These are phyloP conservation scores for Semnornis frantzii DNA, from an alignment of 2,113 vertebrate species.

Conservation along the genomic window DNA sequence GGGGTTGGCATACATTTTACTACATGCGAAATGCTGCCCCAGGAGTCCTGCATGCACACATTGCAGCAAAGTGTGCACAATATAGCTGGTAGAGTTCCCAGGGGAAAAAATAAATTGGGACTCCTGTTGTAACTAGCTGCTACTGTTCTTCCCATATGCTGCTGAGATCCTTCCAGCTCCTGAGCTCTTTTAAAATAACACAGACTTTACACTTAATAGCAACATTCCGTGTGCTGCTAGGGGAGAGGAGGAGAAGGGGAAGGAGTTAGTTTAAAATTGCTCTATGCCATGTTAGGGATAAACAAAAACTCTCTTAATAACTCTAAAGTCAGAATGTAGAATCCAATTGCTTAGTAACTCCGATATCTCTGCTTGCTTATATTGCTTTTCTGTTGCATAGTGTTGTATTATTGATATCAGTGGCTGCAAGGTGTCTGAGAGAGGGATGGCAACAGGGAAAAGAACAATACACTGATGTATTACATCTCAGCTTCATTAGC, in stretches of 20 bases:
- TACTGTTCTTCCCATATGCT: background rate
- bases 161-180: background rate
- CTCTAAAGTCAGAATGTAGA: background rate
- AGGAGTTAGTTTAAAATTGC: background rate
- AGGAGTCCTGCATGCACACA: background rate
- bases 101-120: background rate
- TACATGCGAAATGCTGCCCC: background rate
- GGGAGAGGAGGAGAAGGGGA: background rate
- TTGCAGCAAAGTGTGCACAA: background rate
- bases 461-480: constrained; percentile 25
- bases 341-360: constrained; percentile 14
- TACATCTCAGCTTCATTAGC: background rate
- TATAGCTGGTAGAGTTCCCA: background rate
- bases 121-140: background rate
- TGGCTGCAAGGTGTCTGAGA: constrained; percentile 43
- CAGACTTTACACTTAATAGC: background rate
- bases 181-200: background rate
- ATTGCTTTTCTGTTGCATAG: constrained; percentile 9
- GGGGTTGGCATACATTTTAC: background rate
- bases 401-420: constrained; percentile 37
- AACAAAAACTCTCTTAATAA: background rate
- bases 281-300: background rate
- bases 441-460: background rate
- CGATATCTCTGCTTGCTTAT: constrained; percentile 27
- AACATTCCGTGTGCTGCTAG: background rate